Percentiles rank a stretch among this genome's conserved stretches.
phyloP scores from a whole-genome alignment of 2,113 vertebrate species.

The Pionites leucogaster region DNA sequence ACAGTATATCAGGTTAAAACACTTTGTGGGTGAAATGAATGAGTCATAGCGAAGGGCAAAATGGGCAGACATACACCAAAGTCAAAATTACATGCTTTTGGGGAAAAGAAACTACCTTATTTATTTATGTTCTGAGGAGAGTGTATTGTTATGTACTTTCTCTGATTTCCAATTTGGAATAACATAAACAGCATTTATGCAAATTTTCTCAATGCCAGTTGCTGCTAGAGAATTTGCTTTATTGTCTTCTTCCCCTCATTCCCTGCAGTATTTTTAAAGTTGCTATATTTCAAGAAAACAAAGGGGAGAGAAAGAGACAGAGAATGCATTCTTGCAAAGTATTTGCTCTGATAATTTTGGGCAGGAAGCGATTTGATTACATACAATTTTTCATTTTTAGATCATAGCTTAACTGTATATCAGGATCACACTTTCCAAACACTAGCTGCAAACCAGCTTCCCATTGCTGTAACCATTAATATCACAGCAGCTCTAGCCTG shows the following conservation, averaged over 20 bases:
- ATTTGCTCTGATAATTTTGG: neutral
- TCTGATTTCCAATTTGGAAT: neutral
- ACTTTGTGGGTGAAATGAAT: neutral
- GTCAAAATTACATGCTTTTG: neutral
- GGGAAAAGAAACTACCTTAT: neutral
- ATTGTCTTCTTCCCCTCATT: neutral
- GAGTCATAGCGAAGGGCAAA: neutral
- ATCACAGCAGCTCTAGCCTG: neutral
- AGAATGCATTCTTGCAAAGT: neutral
- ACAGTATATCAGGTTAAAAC: neutral
- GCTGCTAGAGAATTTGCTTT: neutral
- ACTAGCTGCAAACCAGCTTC: neutral
- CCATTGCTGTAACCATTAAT: neutral
- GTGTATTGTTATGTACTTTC: neutral
- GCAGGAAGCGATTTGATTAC: neutral
- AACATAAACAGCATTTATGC: neutral
- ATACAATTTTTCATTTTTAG: neutral
- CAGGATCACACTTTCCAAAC: neutral
- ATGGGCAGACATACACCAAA: neutral
- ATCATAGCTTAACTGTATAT: neutral
- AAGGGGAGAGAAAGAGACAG: neutral
- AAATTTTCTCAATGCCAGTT: neutral
- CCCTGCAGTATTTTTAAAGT: neutral
- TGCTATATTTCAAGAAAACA: neutral
- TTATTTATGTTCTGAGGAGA: neutral